A percentile compares a stretch with the other conserved stretches of the same genome.
phyloP scores from a whole-genome alignment of 2,113 vertebrate species.

The Brachyhypopomus gauderio region DNA sequence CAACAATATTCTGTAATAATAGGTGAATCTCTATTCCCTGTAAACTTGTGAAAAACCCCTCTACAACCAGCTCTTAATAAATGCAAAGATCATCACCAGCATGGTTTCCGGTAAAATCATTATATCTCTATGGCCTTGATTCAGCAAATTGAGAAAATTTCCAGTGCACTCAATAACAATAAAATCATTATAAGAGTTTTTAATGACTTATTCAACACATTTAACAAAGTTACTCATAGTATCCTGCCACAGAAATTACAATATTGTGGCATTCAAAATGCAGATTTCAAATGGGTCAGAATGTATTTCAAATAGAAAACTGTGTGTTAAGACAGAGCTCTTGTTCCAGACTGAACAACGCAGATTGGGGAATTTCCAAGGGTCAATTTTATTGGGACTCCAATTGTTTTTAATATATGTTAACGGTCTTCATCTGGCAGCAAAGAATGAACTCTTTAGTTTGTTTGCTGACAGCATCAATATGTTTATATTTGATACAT shows the following conservation, averaged over 20 bases:
- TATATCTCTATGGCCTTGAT: too few relatives aligned
- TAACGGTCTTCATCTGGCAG: background rate
- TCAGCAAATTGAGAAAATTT: too few relatives aligned
- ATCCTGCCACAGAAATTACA: background rate
- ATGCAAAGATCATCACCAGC: too few relatives aligned
- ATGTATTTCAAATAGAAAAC: background rate
- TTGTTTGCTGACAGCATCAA: background rate
- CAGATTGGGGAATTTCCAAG: too few relatives aligned
- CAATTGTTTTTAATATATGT: background rate
- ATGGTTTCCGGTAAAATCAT: too few relatives aligned
- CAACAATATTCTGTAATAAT: too few relatives aligned
- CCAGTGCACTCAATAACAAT: background rate
- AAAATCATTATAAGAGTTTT: background rate
- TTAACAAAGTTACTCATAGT: background rate
- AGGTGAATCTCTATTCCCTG: too few relatives aligned
- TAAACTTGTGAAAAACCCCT: too few relatives aligned
- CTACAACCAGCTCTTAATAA: too few relatives aligned
- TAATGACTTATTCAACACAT: background rate
- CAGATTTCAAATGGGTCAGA: background rate
- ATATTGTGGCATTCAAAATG: background rate
- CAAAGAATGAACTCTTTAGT: background rate
- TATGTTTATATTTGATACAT: background rate
- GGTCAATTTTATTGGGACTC: too few relatives aligned
- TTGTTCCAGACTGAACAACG: background rate
- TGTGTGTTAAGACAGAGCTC: background rate